Percentiles rank a stretch among this genome's conserved stretches.
These are phyloP conservation scores for Diadegma fenestrale DNA, from an alignment of 2,888 invertebrate species.

Conservation along the genomic window DNA sequence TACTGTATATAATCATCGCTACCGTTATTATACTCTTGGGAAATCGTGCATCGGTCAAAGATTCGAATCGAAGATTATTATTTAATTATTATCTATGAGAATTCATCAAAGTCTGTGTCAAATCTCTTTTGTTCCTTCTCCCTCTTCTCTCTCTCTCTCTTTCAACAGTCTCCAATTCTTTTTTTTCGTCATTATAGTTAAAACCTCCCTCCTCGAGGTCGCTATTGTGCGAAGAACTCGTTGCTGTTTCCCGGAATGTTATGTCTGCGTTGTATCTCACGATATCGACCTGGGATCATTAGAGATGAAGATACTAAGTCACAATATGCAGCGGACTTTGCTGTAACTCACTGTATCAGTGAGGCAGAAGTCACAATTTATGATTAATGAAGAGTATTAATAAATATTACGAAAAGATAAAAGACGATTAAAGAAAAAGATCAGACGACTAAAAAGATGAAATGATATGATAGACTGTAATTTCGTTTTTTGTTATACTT, in stretches of 20 bases:
- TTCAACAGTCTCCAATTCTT: neutral
- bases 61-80: constrained; percentile 56
- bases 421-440: constrained; percentile 70
- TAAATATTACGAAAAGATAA: constrained; percentile 73
- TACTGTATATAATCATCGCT: constrained; percentile 64
- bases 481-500: constrained; percentile 59
- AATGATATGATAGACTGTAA: constrained; percentile 43
- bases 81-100: constrained; percentile 46
- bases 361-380: constrained; percentile 80
- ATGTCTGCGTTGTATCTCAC: constrained; percentile 73
- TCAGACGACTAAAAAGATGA: constrained; percentile 64
- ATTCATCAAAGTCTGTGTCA: constrained; percentile 39
- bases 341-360: constrained; percentile 84
- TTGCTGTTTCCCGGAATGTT: constrained; percentile 70
- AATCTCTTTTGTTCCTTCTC: constrained; percentile 1
- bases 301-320: constrained; percentile 76
- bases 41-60: constrained; percentile 72
- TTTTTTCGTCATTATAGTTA: constrained; percentile 36
- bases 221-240: constrained; percentile 50
- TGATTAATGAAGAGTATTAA: constrained; percentile 81
- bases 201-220: constrained; percentile 17
- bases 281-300: constrained; percentile 76
- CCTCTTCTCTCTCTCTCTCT: neutral
- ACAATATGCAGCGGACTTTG: constrained; percentile 73
- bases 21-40: constrained; percentile 49